Percentiles rank a stretch among this genome's conserved stretches.
Evolutionary conservation across 2,113 vertebrate species (phyloP).

Genomic region (Psophia crepitans): DNA sequence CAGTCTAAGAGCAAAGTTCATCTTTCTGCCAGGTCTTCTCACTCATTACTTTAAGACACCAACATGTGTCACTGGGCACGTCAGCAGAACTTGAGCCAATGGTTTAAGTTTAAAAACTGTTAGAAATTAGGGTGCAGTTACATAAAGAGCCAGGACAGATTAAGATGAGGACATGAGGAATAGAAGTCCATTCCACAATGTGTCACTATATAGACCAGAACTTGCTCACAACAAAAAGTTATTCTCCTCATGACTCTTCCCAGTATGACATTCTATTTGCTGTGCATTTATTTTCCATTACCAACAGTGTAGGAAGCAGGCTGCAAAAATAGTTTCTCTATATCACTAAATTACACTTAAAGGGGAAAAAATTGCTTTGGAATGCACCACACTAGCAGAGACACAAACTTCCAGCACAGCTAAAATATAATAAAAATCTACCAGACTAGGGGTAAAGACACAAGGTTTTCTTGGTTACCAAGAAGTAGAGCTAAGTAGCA

Average conservation of each 20-base stretch:
- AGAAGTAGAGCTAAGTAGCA: background rate
- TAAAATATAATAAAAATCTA: background rate
- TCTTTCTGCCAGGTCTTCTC: background rate
- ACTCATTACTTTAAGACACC: background rate
- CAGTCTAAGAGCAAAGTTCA: too few relatives aligned
- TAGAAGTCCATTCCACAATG: background rate
- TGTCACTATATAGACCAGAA: background rate
- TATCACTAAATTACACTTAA: slow-evolving; percentile 42
- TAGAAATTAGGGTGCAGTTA: background rate
- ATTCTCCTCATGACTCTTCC: slow-evolving; percentile 33
- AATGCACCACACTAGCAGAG: background rate
- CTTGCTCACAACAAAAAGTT: slow-evolving; percentile 17
- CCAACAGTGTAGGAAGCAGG: slow-evolving; percentile 33
- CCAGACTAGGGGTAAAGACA: background rate
- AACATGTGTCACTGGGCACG: background rate
- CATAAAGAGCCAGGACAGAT: background rate
- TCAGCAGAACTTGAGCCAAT: background rate
- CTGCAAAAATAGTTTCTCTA: slow-evolving; percentile 36
- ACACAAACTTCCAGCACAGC: background rate
- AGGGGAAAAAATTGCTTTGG: background rate
- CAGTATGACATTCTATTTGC: slow-evolving; percentile 66
- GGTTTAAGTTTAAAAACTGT: background rate
- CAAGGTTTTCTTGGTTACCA: background rate
- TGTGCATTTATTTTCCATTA: slow-evolving; percentile 70
- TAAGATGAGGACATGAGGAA: background rate